Evolutionary conservation across 2,888 invertebrate genomes (phyloP).

Genomic region (Amblyjoppa fuscipennis): DNA sequence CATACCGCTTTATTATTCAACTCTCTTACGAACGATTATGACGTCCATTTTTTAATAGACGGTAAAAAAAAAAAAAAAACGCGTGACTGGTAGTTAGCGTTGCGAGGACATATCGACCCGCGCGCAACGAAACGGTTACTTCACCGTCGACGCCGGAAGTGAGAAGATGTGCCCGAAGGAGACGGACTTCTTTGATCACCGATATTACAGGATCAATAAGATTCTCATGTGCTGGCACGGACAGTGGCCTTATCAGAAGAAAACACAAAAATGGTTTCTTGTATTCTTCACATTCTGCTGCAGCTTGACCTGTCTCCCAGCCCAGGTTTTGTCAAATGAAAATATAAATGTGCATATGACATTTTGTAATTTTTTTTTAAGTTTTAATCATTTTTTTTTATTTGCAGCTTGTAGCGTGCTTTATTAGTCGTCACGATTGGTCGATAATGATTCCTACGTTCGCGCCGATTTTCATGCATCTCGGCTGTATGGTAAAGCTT

Average conservation of each 20-base stretch:
- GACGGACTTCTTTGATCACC: background rate
- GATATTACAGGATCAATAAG: background rate
- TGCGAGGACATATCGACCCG: no score
- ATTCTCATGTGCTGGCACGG: background rate
- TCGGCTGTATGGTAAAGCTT: no score
- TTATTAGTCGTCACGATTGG: no score
- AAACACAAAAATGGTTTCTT: background rate
- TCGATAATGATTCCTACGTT: no score
- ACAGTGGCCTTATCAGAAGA: slow-evolving; percentile 1
- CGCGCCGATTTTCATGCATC: no score
- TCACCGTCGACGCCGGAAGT: no score
- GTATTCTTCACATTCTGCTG: background rate
- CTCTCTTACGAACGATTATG: background rate
- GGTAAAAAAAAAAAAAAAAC: no score
- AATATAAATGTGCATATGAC: background rate
- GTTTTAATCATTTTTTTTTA: no score
- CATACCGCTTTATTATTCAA: background rate
- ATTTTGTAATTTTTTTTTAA: background rate
- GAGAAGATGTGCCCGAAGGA: no score
- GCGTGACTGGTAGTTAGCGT: no score
- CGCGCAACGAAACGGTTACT: no score
- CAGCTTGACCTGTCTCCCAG: background rate
- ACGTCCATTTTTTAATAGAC: background rate
- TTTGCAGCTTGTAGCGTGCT: no score
- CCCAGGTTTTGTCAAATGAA: background rate